Base-by-base conservation (phyloP, 2,888 invertebrate genomes). In the Spodoptera picta region DNA sequence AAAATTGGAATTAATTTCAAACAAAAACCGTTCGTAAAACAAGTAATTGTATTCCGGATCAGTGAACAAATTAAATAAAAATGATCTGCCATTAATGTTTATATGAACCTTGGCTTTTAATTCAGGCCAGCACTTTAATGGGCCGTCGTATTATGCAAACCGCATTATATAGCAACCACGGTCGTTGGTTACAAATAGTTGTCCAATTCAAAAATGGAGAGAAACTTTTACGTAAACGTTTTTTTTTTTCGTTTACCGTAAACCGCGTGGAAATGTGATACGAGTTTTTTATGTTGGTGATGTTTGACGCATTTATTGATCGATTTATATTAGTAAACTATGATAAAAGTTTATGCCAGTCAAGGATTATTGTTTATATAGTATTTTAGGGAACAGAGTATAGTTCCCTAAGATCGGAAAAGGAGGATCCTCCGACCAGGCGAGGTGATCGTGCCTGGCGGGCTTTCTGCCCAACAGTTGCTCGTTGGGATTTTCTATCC, bases 161-260 rank as follows among this genome's bases (percentile, higher is more conserved):
- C 67, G 41, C 72, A 65, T 63, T 67, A 62, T 60, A 50, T 46
- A 36, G 58, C n/a, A 6, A 67, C 77, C 77, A 63, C 78, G 46
- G 54, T 31, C 52, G 47, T 55, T 36, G 54, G 48, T 60, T 61
- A 65, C 66, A 72, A 72, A 72, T 57, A 50, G 53, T 51, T 44
- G 24, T 43, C 0, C 36, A n/a, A 67, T 60, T 36, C 61, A 31
- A 55, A 58, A 14, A 41, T 42, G 10, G 4, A 45, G 12, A 1
- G 11, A n/a, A 50, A 44, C 5, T 46, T 36, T 61, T 64, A 68
- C 55, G 4, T 54, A n/a, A 45, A 27, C 47, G 31, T 14, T 12
- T 51, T 51, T 52, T 44, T 44, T 27, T 60, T 51, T 47, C 44
- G 23, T 51, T 36, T 49, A 19, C 14, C 7, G 14, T 12, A 42